phyloP scores from a whole-genome alignment of 2,888 invertebrate genomes.

The Pachydiplax longipennis region DNA sequence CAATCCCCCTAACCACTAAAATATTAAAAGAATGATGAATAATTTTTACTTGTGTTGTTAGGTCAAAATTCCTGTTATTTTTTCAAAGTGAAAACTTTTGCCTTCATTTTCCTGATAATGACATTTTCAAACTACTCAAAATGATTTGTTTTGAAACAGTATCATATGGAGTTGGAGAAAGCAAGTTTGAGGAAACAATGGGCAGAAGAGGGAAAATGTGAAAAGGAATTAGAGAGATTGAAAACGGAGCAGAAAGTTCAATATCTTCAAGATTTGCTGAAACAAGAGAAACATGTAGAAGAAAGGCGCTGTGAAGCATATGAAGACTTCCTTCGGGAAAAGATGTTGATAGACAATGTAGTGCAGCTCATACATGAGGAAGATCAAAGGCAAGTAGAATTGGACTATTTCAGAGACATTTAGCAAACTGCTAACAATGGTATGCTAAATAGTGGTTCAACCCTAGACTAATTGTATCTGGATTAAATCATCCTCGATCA shows the following conservation, averaged over 20 bases:
- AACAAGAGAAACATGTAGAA: conserved; percentile 61
- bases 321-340: conserved; percentile 68
- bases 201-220: conserved; percentile 56
- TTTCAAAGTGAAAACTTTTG: too few species aligned
- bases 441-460: too few species aligned
- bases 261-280: conserved; percentile 65
- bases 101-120: too few species aligned
- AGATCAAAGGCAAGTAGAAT: conserved; percentile 62
- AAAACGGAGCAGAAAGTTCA: conserved; percentile 63
- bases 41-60: too few species aligned
- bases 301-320: conserved; percentile 63
- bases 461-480: too few species aligned
- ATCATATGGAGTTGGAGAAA: conserved; percentile 59
- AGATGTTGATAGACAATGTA: conserved; percentile 69
- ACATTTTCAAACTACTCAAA: too few species aligned
- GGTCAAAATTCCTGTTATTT: too few species aligned
- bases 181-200: conserved; percentile 56
- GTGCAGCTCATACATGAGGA: conserved; percentile 69
- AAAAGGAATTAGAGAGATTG: conserved; percentile 52
- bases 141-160: conserved; percentile 34
- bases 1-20: too few species aligned
- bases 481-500: too few species aligned
- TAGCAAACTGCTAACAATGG: too few species aligned
- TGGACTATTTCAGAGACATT: neutral
- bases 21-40: too few species aligned